These are phyloP conservation scores for Charaxes varanes DNA, from an alignment of 1,140 invertebrate genomes.

Conservation along the genomic window DNA sequence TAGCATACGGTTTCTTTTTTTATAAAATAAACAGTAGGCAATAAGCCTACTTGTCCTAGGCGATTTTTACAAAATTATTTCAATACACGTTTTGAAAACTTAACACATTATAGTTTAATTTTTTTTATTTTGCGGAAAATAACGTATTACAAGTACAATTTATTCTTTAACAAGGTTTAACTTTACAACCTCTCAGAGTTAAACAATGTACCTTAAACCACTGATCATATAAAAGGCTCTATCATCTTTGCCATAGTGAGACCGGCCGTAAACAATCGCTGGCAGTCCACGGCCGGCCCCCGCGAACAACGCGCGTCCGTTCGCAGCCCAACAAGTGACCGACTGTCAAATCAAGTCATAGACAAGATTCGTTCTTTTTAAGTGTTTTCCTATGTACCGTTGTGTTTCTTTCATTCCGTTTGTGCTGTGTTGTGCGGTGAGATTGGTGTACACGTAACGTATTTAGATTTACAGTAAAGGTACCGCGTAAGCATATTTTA, in stretches of 20 bases:
- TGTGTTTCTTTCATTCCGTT: conserved; percentile 24
- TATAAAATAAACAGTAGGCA: no score
- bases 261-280: conserved; percentile 63
- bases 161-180: no score
- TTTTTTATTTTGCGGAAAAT: no score
- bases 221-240: conserved; percentile 17
- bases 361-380: conserved; percentile 46
- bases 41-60: no score
- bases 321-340: conserved; percentile 13
- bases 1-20: no score
- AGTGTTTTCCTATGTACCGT: conserved; percentile 34
- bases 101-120: no score
- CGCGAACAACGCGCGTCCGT: conserved; percentile 41
- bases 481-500: conserved; percentile 8
- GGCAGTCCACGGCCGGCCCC: conserved; percentile 51
- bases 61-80: no score
- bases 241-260: conserved; percentile 34
- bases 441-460: conserved; percentile 30
- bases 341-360: conserved; percentile 19
- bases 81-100: no score
- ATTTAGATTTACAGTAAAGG: conserved; percentile 21
- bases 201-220: no score
- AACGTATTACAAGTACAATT: no score
- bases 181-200: no score
- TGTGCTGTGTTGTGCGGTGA: conserved; percentile 45